Evolutionary conservation across 2,113 vertebrate genomes (phyloP).

Genomic region (Antigone vipio): DNA sequence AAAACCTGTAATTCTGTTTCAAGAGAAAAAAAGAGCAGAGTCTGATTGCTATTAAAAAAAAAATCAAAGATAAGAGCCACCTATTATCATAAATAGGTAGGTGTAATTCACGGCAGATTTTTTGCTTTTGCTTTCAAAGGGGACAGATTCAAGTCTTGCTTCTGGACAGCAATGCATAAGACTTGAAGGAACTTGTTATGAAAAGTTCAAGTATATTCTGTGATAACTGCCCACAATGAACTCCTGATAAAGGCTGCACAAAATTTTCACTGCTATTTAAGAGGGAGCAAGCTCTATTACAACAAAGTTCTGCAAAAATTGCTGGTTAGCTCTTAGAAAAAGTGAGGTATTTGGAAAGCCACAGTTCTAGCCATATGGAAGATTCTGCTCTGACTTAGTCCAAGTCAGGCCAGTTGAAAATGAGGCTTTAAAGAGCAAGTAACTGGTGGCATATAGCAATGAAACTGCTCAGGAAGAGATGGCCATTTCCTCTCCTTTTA

Average conservation of each 20-base stretch:
- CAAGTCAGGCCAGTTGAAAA: background rate
- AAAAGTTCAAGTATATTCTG: background rate
- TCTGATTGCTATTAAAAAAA: background rate
- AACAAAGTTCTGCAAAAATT: background rate
- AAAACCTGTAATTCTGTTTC: background rate
- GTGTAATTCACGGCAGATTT: background rate
- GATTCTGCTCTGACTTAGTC: background rate
- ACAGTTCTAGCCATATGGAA: background rate
- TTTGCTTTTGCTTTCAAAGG: background rate
- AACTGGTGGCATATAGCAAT: background rate
- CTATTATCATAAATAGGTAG: background rate
- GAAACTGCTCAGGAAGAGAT: background rate
- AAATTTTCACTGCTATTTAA: background rate
- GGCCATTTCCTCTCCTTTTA: background rate
- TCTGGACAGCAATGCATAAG: rapidly evolving
- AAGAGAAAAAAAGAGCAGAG: background rate
- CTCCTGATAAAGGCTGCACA: background rate
- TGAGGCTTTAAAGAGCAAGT: background rate
- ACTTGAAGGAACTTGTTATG: background rate
- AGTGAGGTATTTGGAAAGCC: background rate
- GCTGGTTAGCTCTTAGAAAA: background rate
- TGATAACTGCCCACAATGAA: background rate
- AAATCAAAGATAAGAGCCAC: background rate
- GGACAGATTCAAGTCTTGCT: background rate
- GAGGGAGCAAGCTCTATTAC: background rate